Evolutionary conservation across 2,888 invertebrate genomes (phyloP), one percentile per base, ranked within the genome.

Genomic region (Synanthedon tipuliformis): DNA sequence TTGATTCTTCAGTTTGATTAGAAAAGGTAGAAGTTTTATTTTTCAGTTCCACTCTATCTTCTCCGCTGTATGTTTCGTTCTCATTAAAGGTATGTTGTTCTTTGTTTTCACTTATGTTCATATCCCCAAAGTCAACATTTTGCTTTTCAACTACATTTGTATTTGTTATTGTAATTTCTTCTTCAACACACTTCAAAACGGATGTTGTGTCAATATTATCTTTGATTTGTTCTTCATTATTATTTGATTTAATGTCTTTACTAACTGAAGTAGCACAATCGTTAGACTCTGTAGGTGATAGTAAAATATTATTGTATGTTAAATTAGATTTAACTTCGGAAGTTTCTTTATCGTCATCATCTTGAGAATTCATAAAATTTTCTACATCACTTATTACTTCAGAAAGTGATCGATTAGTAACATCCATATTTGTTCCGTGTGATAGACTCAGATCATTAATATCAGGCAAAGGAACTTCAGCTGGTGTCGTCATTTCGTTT

Each of bases 401-500:
- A 51, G 48, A 45, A n/a, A 45, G 45, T 13, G 45, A 45, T 13
- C 15, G 45, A 13, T 45, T 45, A 12, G 45, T 45, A 45, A 45
- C 45, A n/a, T 45, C 13, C 27, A 15, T 51, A 51, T 45, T 45
- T 45, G 3, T 12, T 15, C 45, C n/a, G 12, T 18, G 15, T 12
- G 51, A 50, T 51, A 56, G n/a, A 13, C 16, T 51, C 1, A 15
- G 12, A 12, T 73, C 73, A 56, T 68, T 52, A 50, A 75, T 71
- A 68, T 75, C 71, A 52, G 78, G 75, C 54, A 79, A 63, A 53
- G 73, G 70, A 56, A 73, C 57, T 59, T 75, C 66, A 54, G 62
- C 65, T 51, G 72, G 69, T 40, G 60, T 34, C 27, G 27, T 34
- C 4, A 23, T 23, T 34, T 34, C 34, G 34, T 54, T 52, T 15